Evolutionary conservation across 2,113 vertebrate genomes (phyloP).

Genomic region (Glareola pratincola): DNA sequence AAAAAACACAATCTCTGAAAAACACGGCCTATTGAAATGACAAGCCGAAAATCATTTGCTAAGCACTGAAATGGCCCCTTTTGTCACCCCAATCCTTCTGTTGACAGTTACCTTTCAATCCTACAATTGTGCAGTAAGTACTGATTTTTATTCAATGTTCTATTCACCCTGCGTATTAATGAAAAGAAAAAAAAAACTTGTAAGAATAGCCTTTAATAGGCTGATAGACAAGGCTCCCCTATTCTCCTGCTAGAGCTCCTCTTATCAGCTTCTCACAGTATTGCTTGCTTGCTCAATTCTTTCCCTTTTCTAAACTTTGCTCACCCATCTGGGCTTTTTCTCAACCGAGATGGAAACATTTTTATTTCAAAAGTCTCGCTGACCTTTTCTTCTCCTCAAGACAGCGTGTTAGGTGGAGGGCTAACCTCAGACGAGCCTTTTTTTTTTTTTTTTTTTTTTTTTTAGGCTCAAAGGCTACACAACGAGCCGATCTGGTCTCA

Average conservation of each 20-base stretch:
- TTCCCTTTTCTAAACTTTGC: slow-evolving; percentile 52
- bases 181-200: slow-evolving; percentile 77
- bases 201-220: slow-evolving; percentile 87
- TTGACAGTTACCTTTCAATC: slow-evolving; percentile 97
- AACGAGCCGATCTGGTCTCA: background rate
- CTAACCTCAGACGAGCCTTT: background rate
- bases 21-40: slow-evolving; percentile 85
- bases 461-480: background rate
- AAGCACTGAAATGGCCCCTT: slow-evolving; percentile 75
- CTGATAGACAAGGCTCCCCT: slow-evolving; percentile 83
- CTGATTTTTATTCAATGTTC: slow-evolving; percentile 87
- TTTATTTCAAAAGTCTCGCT: slow-evolving; percentile 26
- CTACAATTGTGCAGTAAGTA: slow-evolving; percentile 84
- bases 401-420: background rate
- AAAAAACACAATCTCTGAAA: slow-evolving; percentile 84
- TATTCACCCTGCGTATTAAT: slow-evolving; percentile 86
- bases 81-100: slow-evolving; percentile 82
- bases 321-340: slow-evolving; percentile 16
- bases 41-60: slow-evolving; percentile 84
- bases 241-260: slow-evolving; percentile 74
- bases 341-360: slow-evolving; percentile 27
- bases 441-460: background rate
- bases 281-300: slow-evolving; percentile 65
- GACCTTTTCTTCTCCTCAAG: slow-evolving; percentile 32
- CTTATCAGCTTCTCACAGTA: slow-evolving; percentile 88